phyloP scores from a whole-genome alignment of 2,888 invertebrate genomes.

The Meliscaeva auricollis region DNA sequence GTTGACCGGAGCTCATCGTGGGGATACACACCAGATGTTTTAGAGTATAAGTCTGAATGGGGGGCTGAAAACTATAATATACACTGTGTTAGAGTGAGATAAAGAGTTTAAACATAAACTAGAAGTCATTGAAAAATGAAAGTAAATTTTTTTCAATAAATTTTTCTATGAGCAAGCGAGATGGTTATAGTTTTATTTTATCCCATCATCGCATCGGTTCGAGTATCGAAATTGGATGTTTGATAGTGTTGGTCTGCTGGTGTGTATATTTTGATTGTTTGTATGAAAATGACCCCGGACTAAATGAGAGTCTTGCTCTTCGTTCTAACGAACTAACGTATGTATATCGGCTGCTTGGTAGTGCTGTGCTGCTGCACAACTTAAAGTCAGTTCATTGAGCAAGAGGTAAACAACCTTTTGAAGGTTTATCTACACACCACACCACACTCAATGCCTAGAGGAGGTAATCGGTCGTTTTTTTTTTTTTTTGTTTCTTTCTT shows the following conservation, averaged over 20 bases:
- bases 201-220: conserved; percentile 49
- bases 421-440: conserved; percentile 80
- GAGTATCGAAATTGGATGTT: conserved; percentile 56
- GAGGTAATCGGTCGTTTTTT: neutral
- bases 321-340: conserved; percentile 44
- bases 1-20: conserved; percentile 74
- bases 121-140: conserved; percentile 84
- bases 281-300: conserved; percentile 68
- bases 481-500: conserved; percentile 19
- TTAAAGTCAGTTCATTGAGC: conserved; percentile 55
- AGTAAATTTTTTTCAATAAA: conserved; percentile 79
- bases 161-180: conserved; percentile 29
- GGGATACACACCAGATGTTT: conserved; percentile 45
- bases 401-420: conserved; percentile 84
- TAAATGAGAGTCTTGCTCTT: conserved; percentile 68
- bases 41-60: conserved; percentile 36
- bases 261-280: neutral
- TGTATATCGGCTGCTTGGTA: conserved; percentile 12
- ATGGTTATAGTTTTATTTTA: neutral
- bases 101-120: conserved; percentile 71
- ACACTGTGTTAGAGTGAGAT: conserved; percentile 25
- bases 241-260: neutral
- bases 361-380: conserved; percentile 29
- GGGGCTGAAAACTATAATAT: neutral
- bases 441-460: neutral